Percentiles rank a stretch among this genome's conserved stretches.
Conservation (phyloP, 2,797 vertebrate genomes). For the Smutsia temminckii region DNA sequence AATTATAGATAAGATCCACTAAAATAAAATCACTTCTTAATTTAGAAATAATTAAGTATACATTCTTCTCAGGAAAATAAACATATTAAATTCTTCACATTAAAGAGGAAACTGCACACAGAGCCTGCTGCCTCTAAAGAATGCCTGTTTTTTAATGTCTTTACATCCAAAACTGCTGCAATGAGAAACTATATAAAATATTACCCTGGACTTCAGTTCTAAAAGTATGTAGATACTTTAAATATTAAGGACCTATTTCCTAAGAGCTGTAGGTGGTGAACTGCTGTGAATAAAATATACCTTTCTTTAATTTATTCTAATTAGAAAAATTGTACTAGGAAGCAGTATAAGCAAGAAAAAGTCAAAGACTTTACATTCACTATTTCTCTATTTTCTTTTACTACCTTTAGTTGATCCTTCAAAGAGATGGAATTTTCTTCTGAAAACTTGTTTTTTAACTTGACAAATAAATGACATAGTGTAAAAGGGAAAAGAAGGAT, state of each 20-base stretch:
- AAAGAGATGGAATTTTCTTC: neutral
- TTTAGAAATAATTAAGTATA: slow-evolving; percentile 46
- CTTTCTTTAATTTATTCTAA: neutral
- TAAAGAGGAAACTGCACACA: neutral
- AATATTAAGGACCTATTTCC: neutral
- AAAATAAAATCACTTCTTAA: slow-evolving; percentile 24
- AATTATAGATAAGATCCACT: slow-evolving; percentile 50
- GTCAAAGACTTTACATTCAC: neutral
- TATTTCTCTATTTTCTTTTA: neutral
- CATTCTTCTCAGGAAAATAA: slow-evolving; percentile 18
- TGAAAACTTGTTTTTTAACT: neutral
- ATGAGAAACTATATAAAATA: neutral
- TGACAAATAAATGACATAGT: neutral
- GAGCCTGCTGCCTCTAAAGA: neutral
- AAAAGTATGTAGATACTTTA: neutral
- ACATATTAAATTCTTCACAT: neutral
- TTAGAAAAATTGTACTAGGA: neutral
- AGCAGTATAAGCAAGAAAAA: neutral
- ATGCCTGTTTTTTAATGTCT: neutral
- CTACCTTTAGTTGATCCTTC: neutral
- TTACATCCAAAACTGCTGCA: neutral
- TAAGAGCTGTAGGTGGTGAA: neutral
- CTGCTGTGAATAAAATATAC: neutral
- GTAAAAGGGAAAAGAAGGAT: neutral
- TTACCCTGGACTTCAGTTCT: neutral